phyloP scores from a whole-genome alignment of 2,888 invertebrate genomes.

The Troglohyphantes excavatus region DNA sequence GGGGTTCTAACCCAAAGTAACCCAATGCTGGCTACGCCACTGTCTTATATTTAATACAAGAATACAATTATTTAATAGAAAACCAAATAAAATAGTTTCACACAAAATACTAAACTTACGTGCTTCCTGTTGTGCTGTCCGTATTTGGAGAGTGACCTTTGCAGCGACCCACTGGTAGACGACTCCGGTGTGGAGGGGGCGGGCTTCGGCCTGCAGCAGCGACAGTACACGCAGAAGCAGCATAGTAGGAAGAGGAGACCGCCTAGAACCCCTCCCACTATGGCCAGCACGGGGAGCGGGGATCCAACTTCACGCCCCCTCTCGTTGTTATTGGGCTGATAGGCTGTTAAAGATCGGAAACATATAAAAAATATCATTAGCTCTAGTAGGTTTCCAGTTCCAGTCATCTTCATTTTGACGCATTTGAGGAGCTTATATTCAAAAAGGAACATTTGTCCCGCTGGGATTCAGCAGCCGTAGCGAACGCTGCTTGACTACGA shows the following conservation, averaged over 20 bases:
- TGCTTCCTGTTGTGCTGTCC: constrained; percentile 77
- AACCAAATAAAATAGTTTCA: neutral
- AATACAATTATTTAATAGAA: neutral
- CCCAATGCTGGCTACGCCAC: too few relatives aligned
- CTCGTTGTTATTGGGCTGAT: neutral
- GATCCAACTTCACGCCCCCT: constrained; percentile 20
- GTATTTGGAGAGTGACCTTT: constrained; percentile 65
- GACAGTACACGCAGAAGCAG: constrained; percentile 62
- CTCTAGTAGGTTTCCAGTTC: too few relatives aligned
- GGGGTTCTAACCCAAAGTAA: too few relatives aligned
- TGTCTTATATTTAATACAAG: neutral
- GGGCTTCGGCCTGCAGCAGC: constrained; percentile 68
- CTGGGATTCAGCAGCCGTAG: too few relatives aligned
- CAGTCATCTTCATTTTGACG: too few relatives aligned
- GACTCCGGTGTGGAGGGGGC: constrained; percentile 26
- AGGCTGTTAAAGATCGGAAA: constrained; percentile 19
- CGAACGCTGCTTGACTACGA: too few relatives aligned
- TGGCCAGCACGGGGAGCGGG: constrained; percentile 45
- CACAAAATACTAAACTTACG: constrained; percentile 26
- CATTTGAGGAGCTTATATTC: too few relatives aligned
- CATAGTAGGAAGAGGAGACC: constrained; percentile 43
- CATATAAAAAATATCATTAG: too few relatives aligned
- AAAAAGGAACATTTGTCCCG: too few relatives aligned
- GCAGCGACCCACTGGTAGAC: constrained; percentile 60
- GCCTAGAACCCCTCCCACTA: constrained; percentile 50